Conservation (phyloP, 2,797 vertebrate genomes). For the Tapera naevia region DNA sequence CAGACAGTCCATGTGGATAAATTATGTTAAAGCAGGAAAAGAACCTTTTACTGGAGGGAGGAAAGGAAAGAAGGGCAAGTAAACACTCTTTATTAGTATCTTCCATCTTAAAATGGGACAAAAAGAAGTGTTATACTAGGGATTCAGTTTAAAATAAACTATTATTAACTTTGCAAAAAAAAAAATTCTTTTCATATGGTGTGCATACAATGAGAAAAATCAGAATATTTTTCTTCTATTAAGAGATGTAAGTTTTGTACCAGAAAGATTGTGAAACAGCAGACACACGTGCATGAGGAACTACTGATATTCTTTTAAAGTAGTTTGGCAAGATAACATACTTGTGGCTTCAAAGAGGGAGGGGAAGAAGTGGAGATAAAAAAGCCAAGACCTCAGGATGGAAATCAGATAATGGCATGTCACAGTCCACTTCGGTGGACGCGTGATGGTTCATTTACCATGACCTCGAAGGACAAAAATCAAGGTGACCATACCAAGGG, state of each 20-base stretch:
- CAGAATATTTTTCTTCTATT: not conserved
- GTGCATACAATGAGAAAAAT: not conserved
- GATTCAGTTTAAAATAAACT: not conserved
- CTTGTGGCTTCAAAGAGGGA: not conserved
- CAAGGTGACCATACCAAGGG: no score
- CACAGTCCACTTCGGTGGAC: no score
- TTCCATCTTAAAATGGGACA: not conserved
- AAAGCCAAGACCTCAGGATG: not conserved
- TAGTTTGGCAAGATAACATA: not conserved
- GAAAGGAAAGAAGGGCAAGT: not conserved
- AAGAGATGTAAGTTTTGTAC: not conserved
- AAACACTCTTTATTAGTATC: not conserved
- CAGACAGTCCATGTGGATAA: not conserved
- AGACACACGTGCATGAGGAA: accelerated
- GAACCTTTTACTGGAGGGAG: not conserved
- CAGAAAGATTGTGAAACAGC: not conserved
- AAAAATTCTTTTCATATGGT: not conserved
- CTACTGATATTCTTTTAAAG: not conserved
- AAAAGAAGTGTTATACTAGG: not conserved
- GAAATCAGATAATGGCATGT: no score
- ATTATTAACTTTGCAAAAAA: not conserved
- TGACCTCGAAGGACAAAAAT: no score
- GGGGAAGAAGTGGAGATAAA: not conserved
- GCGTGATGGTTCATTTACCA: no score
- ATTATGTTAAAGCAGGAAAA: not conserved